Base-by-base conservation (phyloP, 2,113 vertebrate genomes). In the Halcyon senegalensis region DNA sequence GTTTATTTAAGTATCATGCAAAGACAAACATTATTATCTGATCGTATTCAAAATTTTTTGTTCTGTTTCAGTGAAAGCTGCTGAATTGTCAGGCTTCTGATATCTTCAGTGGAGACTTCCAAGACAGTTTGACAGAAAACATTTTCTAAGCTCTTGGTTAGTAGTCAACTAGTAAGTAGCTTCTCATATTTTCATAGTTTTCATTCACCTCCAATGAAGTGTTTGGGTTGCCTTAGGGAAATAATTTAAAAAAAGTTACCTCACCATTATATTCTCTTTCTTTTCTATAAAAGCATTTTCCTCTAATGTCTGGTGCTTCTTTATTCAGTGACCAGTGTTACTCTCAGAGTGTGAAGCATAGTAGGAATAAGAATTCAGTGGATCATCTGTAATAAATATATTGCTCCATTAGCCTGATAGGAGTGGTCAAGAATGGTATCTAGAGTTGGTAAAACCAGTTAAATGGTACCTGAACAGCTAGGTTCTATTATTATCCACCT, bases 31-130 rank as follows among this genome's bases (percentile, higher is more conserved):
- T 13, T 77, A 13, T 46, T 78, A 72, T 67, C 62, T 88, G 23
- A 62, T 31, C 7, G 9, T 84, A 33, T 50, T 93, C 11, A 84
- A 56, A 89, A 56, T 2, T 51, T 58, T 1, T 93, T 72, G 7
- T 55, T 92, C 48, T 89, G 1, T 95, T 96, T 87, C 86, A 96
- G 96, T 90, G 86, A 84, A 94, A 72, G 11, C 13, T 90, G 43
- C 51, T 68, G 73, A 75, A 68, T 59, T 55, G 6, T 81, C 51
- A 41, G 13, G 5, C 24, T 77, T 70, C 46, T 91, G 35, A 8
- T 75, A 31, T 58, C 66, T 89, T 89, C 81, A 79, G n/a, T 44
- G 27, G 30, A 85, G 30, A 25, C 27, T 77, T 14, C 1, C 7
- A 81, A 76, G 64, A 43, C 13, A 69, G 1, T 63, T 77, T 23